Evolutionary conservation across 1,140 invertebrate genomes (phyloP).

Genomic region (Zaprionus vittiger): DNA sequence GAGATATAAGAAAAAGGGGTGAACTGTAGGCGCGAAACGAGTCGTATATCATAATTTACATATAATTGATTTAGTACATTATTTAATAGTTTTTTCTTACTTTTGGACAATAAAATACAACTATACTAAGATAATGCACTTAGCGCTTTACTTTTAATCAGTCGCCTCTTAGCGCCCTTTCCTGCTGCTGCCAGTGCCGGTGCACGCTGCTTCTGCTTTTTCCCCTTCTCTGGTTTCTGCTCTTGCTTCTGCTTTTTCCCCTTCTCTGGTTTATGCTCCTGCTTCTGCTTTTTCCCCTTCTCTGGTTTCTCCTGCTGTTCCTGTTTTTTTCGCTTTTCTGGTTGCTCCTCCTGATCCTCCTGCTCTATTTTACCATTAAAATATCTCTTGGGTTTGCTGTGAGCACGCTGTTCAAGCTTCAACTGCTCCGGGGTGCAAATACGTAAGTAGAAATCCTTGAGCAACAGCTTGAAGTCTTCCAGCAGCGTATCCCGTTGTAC

Average conservation of each 20-base stretch:
- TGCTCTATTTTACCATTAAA: constrained; percentile 44
- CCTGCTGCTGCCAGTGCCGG: background rate
- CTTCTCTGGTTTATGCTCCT: background rate
- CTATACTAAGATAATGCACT: constrained; percentile 36
- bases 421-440: constrained; percentile 57
- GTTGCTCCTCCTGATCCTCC: background rate
- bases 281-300: background rate
- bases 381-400: constrained; percentile 54
- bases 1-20: background rate
- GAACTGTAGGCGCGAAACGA: background rate
- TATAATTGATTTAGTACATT: constrained; percentile 13
- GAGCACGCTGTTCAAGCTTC: constrained; percentile 45
- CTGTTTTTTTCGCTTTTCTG: constrained; percentile 37
- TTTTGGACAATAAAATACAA: background rate
- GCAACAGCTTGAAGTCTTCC: constrained; percentile 89
- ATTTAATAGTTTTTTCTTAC: background rate
- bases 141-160: constrained; percentile 36
- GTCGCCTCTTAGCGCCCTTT: constrained; percentile 21
- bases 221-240: background rate
- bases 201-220: background rate
- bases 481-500: constrained; percentile 86
- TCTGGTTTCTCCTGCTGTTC: background rate
- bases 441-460: constrained; percentile 74
- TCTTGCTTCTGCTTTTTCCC: background rate
- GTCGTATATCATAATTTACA: background rate